Percentiles rank a stretch among this genome's conserved stretches.
Evolutionary conservation across 1,140 invertebrate genomes (phyloP).

Genomic region (Callitettix versicolor): DNA sequence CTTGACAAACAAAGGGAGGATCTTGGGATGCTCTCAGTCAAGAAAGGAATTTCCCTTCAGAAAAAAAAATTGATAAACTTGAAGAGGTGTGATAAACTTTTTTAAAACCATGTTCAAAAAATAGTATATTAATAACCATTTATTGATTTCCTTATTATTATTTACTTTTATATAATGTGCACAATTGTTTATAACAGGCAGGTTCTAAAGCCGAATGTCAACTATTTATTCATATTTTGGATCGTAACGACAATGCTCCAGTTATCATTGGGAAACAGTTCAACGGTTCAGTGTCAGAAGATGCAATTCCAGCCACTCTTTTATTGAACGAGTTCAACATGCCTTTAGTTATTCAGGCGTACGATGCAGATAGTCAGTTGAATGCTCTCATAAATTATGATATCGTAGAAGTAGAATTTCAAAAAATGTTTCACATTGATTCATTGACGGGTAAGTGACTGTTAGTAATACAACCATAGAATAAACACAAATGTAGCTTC

Average conservation of each 20-base stretch:
- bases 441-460: slow-evolving; percentile 53
- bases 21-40: too few relatives aligned
- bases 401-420: slow-evolving; percentile 63
- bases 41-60: too few relatives aligned
- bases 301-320: slow-evolving; percentile 54
- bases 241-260: slow-evolving; percentile 80
- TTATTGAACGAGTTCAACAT: slow-evolving; percentile 53
- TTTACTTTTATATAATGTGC: too few relatives aligned
- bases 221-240: slow-evolving; percentile 64
- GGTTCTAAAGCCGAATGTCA: slow-evolving; percentile 51
- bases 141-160: too few relatives aligned
- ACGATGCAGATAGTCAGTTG: slow-evolving; percentile 66
- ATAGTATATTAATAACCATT: too few relatives aligned
- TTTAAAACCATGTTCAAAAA: too few relatives aligned
- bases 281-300: slow-evolving; percentile 57
- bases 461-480: too few relatives aligned
- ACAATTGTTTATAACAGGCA: slow-evolving; percentile 37
- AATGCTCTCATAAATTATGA: slow-evolving; percentile 78
- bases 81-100: too few relatives aligned
- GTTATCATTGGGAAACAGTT: slow-evolving; percentile 56
- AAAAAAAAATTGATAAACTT: too few relatives aligned
- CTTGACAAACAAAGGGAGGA: too few relatives aligned
- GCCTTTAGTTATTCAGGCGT: slow-evolving; percentile 67
- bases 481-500: too few relatives aligned
- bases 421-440: slow-evolving; percentile 73